Evolutionary conservation across 2,797 vertebrate species (phyloP), one percentile per base, ranked within the genome.

Genomic region (Poecilia wingei): DNA sequence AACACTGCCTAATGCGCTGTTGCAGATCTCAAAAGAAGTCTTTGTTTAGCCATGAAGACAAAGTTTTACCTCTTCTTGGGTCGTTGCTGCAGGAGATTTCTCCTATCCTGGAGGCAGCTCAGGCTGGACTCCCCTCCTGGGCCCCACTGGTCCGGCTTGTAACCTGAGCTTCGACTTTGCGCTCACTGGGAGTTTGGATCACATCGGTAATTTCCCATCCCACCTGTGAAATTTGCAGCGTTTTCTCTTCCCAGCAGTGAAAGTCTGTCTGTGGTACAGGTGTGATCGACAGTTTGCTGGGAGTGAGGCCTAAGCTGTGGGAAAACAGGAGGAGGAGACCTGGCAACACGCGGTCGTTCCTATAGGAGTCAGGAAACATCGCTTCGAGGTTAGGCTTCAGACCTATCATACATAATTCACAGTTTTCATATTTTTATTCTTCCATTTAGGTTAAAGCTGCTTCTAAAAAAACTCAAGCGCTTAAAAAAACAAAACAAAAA

Each of bases 81-180:
- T 46, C 9, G 18, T 78, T 7, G 80, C n/a, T 81, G 39, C 83
- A 98, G 98, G 97, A 41, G 87, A 95, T 20, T 96, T 97, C 31
- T 92, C 88, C 4, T 96, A 96, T 0, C 36, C 92, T 75, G 10
- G 77, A 0, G 91, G 94, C 0, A 74, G 91, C 0, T 94, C 90
- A 0, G 97, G 96, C 69, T 99, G 98, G 98, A 97, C 97, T 0
- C 96, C 97, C 0, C 79, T 84, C 0, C 89, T 99, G 82, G 97
- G 98, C 9, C 96, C 98, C 25, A 96, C 97, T 0, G 95, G 96
- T 3, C 95, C 95, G 0, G 86, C 74, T 78, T 99, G 98, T 28
- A 78, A 81, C 61, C 82, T 99, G 68, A 90, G 74, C 78, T 96
- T 96, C 84, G 91, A 95, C 57, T 96, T 91, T 86, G 87, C 88